Percentiles rank a stretch among this genome's conserved stretches.
Conservation (phyloP, 2,797 vertebrate genomes). For the Crax fasciolata region DNA sequence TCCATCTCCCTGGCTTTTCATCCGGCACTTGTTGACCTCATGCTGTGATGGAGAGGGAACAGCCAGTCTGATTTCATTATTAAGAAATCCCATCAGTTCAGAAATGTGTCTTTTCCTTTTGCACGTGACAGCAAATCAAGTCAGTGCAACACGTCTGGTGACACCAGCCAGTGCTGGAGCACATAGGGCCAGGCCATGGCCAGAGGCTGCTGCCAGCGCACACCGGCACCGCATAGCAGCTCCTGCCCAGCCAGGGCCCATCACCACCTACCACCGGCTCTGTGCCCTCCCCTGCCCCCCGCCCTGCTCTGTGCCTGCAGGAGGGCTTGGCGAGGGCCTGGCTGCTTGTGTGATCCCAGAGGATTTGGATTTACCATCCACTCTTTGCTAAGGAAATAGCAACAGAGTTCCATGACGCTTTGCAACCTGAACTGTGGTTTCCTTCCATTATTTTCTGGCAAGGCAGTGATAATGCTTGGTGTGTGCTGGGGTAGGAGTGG, state of each 20-base stretch:
- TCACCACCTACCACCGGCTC: neutral
- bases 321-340: neutral
- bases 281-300: neutral
- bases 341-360: neutral
- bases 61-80: neutral
- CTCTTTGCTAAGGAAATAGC: conserved; percentile 19
- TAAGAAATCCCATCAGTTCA: neutral
- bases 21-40: neutral
- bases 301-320: neutral
- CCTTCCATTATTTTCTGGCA: conserved; percentile 1
- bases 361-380: neutral
- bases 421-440: neutral
- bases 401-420: neutral
- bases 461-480: neutral
- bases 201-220: neutral
- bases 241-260: neutral
- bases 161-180: neutral
- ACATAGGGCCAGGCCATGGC: neutral
- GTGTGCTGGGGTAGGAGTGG: neutral
- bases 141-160: neutral
- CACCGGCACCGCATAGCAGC: neutral
- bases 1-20: neutral
- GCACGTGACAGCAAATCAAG: neutral
- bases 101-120: neutral
- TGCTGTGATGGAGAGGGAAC: neutral